Evolutionary conservation across 1,140 invertebrate genomes (phyloP).

Genomic region (Pogonognathellus flavescens): DNA sequence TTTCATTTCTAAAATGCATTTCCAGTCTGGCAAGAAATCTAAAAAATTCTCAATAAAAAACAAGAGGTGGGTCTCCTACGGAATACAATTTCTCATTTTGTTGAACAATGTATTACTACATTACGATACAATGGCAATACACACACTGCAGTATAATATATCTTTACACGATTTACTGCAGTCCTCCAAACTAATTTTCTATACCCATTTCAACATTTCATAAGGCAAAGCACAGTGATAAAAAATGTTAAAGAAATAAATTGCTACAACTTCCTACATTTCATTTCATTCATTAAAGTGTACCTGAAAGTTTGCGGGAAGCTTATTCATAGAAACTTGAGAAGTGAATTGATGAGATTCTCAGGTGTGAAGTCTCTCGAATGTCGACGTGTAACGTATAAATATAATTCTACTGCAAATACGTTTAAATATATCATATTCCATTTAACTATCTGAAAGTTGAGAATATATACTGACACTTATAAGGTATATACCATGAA

Average conservation of each 20-base stretch:
- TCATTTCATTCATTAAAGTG: conserved; percentile 18
- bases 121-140: too few relatives aligned
- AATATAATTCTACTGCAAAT: too few relatives aligned
- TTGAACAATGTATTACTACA: not conserved
- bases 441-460: too few relatives aligned
- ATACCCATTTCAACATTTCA: too few relatives aligned
- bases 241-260: conserved; percentile 15
- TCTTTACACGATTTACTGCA: too few relatives aligned
- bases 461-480: too few relatives aligned
- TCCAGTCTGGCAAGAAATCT: not conserved
- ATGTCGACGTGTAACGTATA: too few relatives aligned
- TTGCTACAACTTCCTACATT: conserved; percentile 30
- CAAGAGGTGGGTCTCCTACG: not conserved
- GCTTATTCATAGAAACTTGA: conserved; percentile 8
- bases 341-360: conserved; percentile 39
- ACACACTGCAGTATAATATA: too few relatives aligned
- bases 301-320: conserved; percentile 1
- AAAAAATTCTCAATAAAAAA: not conserved
- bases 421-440: too few relatives aligned
- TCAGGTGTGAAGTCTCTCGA: conserved; percentile 8
- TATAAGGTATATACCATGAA: too few relatives aligned
- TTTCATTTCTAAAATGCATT: conserved; percentile 20
- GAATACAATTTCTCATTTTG: conserved; percentile 7
- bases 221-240: not conserved
- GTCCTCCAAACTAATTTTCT: too few relatives aligned